A percentile compares a stretch with the other conserved stretches of the same genome.
These are phyloP conservation scores for Helogale parvula DNA, from an alignment of 2,113 vertebrate genomes.

Conservation along the genomic window DNA sequence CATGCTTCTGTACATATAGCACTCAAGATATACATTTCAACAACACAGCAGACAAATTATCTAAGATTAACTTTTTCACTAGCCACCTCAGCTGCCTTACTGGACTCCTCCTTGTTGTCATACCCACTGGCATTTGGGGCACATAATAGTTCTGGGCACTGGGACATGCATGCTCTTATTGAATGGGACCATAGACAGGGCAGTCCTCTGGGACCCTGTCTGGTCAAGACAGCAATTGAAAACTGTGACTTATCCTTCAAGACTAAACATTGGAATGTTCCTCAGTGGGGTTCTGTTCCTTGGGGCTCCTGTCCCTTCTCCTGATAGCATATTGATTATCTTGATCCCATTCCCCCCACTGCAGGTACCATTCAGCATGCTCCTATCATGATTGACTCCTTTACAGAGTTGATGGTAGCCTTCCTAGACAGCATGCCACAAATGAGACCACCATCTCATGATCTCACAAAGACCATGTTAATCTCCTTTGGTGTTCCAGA, in stretches of 20 bases:
- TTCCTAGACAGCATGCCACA: not conserved
- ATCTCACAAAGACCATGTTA: not conserved
- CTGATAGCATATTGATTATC: not conserved
- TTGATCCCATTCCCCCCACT: not conserved
- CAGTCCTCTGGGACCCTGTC: not conserved
- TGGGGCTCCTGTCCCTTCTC: not conserved
- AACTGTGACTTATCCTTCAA: not conserved
- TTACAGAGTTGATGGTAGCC: not conserved
- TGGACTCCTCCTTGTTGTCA: not conserved
- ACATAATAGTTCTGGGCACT: not conserved
- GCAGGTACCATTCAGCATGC: no score
- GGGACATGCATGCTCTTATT: not conserved
- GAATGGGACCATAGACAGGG: not conserved
- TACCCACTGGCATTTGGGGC: not conserved
- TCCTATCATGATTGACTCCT: not conserved
- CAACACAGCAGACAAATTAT: not conserved
- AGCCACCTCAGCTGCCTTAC: not conserved
- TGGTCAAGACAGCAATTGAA: not conserved
- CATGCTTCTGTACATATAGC: not conserved
- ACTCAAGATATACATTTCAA: not conserved
- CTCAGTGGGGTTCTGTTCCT: not conserved
- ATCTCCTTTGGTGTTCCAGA: not conserved
- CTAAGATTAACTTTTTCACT: not conserved
- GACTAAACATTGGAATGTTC: not conserved
- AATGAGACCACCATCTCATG: no score